Base-by-base conservation (phyloP, 2,888 invertebrate species). In the Aphrophora alni region DNA sequence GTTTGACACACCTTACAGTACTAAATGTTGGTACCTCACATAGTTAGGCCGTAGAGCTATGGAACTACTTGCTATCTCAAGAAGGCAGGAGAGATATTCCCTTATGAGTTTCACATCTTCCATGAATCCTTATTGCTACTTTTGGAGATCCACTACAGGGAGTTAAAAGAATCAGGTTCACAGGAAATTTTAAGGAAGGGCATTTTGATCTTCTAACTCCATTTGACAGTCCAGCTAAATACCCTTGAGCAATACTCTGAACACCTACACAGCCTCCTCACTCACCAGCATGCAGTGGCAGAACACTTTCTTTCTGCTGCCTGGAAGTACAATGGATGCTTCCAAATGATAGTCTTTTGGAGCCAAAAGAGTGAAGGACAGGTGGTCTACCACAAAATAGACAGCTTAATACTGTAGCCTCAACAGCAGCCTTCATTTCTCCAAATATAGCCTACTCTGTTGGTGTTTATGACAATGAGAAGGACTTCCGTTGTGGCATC, bases 401-500 rank as follows among this genome's bases (percentile, higher is more conserved):
- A 84, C 33, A 82, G 78, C 28, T 73, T 84, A 8, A 44, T 84
- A 0, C 83, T 84, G 21, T 10, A 69, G 8, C 33, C 80, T n/a
- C 68, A 81, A n/a, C 27, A 59, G 17, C 10, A 81, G 38, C 82
- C 78, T 24, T 83, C 82, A 78, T 86, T 83, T 75, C 71, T 85
- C 21, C 84, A 85, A 83, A 82, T 85, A 14, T 84, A n/a, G n/a
- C n/a, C n/a, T n/a, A 85, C 76, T 83, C 81, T 80, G 73, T 83
- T 28, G 79, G 82, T 25, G 73, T 81, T 38, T 26, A 80, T 5
- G 44, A 68, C 17, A 38, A 74, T 14, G 69, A 85, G 78, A 68
- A 33, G 17, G 25, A 77, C 17, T 72, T 68, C 24, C 26, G 82
- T 33, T 77, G 77, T 70, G 28, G 21, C n/a, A 27, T 68, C 72